Evolutionary conservation across 2,888 invertebrate genomes (phyloP), one percentile per base, ranked within the genome.

Genomic region (Nymphalis c-album): DNA sequence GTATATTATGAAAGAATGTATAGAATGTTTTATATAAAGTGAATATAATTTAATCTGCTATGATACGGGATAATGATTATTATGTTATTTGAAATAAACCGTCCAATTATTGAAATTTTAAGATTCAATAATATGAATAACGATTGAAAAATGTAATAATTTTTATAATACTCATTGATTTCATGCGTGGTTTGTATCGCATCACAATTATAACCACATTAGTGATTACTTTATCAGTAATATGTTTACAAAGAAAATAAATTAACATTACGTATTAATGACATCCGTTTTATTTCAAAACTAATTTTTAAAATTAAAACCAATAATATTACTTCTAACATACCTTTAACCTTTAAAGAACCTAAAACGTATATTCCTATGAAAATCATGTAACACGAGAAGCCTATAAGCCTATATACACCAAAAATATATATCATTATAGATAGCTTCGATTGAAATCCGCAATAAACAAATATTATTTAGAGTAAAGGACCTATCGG

Each of bases 151-250:
- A 67, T 50, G 40, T 35, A 31, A 47, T 48, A 61, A 58, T 48
- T 57, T 45, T 62, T 65, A 63, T 67, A 72, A 72, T 72, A 72
- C 71, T 69, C 72, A 67, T 57, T 50, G 78, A 76, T 75, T 71
- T 71, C 70, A 70, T 65, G 74, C 81, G 85, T 87, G 85, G 84
- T 85, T 73, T 78, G 78, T 81, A 81, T 81, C 85, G 85, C 89
- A 91, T 91, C 91, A 90, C 90, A 90, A 88, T 86, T 84, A 83
- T 86, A 87, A 90, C 90, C 88, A 87, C 87, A 77, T 82, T 88
- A 88, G 86, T 84, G 81, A 86, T 85, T 85, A 85, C 79, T 78
- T 82, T 84, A 82, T 85, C 83, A 85, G 82, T 85, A 84, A 86
- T 85, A 81, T 86, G 84, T 88, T 85, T 88, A 86, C 84, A 86